Base-by-base conservation (phyloP, 2,888 invertebrate species). In the Pegoplata infirma region DNA sequence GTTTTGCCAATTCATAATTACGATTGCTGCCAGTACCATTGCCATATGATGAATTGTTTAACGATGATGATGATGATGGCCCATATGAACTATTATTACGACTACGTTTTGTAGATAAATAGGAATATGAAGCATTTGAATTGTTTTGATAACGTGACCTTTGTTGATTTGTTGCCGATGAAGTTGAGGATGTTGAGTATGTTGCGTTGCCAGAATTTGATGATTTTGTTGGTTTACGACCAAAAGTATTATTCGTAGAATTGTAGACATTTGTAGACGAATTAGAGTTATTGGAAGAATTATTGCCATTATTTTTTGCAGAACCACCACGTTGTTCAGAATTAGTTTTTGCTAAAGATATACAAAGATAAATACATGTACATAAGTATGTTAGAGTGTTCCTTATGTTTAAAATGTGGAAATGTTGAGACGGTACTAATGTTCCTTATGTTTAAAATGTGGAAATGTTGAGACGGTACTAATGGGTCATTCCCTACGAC, bases 1-100 rank as follows among this genome's bases (percentile, higher is more conserved):
- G 91, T 88, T 85, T 84, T 85, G 81, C 86, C 83, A 87, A 80
- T 90, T 92, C 90, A 90, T 92, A 89, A 80, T 89, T 87, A 82
- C 91, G 91, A 83, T 91, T 91, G 81, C 90, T 71, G 8, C 23
- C 71, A 25, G 82, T 81, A 7, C 63, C 46, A 47, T 76, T 74
- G 44, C 53, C 44, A 53, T 72, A 80, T 14, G 84, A 82, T 12
- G 71, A 73, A 56, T 75, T 79, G 56, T 73, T 81, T 21, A 78
- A 32, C 1, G 68, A 81, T 16, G 74, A 64, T 40, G 61, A 61
- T 36, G 73, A 61, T 36, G 73, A 71, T 32, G 75, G 14, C 7
- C 67, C 75, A 53, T 79, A 76, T 10, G 73, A 69, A 21, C 58
- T 76, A 36, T 56, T 76, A 10, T 73, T 76, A 3, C 76, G 86